Evolutionary conservation across 2,888 invertebrate species (phyloP).

Genomic region (Cylloceria caligata): DNA sequence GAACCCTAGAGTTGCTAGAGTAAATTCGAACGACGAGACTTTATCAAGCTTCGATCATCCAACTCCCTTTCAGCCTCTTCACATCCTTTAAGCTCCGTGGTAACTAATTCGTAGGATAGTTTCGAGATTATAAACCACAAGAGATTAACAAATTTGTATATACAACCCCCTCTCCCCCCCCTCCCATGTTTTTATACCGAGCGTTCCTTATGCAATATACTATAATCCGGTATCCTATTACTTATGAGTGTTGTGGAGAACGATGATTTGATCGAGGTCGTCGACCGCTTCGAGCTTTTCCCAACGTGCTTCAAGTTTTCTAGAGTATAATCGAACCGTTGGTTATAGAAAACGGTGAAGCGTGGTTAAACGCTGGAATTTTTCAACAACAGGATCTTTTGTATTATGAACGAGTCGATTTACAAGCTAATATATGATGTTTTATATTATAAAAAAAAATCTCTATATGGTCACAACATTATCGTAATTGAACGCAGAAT

Average conservation of each 20-base stretch:
- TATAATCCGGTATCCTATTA: background rate
- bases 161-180: background rate
- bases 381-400: too few species aligned
- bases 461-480: too few species aligned
- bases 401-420: too few species aligned
- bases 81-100: background rate
- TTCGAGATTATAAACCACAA: conserved; percentile 53
- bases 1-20: conserved; percentile 18
- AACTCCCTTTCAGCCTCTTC: background rate
- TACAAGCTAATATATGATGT: too few species aligned
- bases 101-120: conserved; percentile 57
- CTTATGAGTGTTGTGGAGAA: background rate
- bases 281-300: background rate
- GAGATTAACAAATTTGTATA: conserved; percentile 22
- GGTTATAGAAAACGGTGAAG: background rate
- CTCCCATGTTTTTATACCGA: background rate
- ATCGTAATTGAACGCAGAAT: too few species aligned
- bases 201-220: background rate
- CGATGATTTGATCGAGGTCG: background rate
- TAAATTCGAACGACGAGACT: conserved; percentile 56
- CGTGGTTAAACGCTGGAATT: background rate
- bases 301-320: background rate
- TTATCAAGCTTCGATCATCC: conserved; percentile 47
- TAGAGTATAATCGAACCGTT: background rate
- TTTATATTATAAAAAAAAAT: too few species aligned